Base-by-base conservation (phyloP, 2,797 vertebrate genomes). In the Centropyge bicolor region DNA sequence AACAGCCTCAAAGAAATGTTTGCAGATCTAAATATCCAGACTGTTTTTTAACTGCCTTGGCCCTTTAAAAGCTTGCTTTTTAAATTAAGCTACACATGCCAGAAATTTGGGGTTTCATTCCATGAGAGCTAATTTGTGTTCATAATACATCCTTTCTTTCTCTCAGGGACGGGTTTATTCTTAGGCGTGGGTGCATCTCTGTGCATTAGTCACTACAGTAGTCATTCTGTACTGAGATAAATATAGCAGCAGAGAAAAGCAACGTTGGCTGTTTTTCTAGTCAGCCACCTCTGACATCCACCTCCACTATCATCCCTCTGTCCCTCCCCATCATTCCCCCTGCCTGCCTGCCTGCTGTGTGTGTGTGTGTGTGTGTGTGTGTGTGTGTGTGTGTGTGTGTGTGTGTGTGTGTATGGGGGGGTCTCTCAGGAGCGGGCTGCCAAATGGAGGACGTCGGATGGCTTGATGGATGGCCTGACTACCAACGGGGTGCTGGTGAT, bases 401-500 rank as follows among this genome's bases (percentile, higher is more conserved):
- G 1, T 71, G 46, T 27, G 20, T 36, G 60, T 74, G 54, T 61
- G 38, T 74, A 60, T 70, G 43, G 20, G 45, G 17, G 40, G 19
- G 16, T 60, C 20, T 40, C 35, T 36, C 41, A 97, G 97, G 97
- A 97, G 78, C 92, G 96, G 35, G 97, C 97, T 8, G 97, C 96
- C 78, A 97, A 97, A 85, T 97, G 97, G 97, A 92, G 97, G 92
- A 97, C 96, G 38, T 96, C 96, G 0, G 97, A 97, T 1, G 97
- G 97, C 59, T 86, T 97, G 88, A 97, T 97, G 97, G 97, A 97
- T 6, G 97, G 97, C 5, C 90, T 97, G 86, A 97, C 97, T 45
- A 97, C 97, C 59, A 97, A 97, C 0, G 97, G 97, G 1, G 96
- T 97, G 51, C 92, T 97, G 88, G 97, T 97, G 85, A 97, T 97